These are phyloP conservation scores for Lycopodina hypogea DNA, from an alignment of 37 sponge, comb jelly and placozoan genomes.

Conservation along the genomic window DNA sequence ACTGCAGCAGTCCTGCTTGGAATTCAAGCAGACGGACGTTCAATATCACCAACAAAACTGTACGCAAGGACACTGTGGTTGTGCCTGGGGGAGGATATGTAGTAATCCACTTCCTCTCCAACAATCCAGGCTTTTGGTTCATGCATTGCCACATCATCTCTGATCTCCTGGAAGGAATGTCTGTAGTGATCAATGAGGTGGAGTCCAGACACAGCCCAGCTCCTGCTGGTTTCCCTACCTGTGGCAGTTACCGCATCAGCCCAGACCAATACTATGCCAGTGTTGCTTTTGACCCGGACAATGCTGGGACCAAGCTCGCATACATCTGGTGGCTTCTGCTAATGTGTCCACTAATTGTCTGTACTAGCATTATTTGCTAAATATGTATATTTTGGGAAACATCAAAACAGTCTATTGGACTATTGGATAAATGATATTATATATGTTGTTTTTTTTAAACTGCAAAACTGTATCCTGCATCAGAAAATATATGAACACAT, in stretches of 20 bases:
- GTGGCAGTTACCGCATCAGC: constrained; percentile 24
- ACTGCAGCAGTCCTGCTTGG: constrained; percentile 21
- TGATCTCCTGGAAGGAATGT: constrained; percentile 83
- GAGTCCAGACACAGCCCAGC: constrained; percentile 19
- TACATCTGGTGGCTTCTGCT: not conserved
- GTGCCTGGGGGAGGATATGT: constrained; percentile 84
- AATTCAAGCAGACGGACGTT: not conserved
- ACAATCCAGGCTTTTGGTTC: constrained; percentile 94
- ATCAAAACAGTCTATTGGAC: not conserved
- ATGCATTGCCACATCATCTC: constrained; percentile 86
- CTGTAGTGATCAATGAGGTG: constrained; percentile 59
- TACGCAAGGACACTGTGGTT: constrained; percentile 79
- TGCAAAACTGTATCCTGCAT: no score
- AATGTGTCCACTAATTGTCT: not conserved
- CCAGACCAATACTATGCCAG: constrained; percentile 9
- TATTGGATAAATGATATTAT: no score
- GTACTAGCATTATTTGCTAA: not conserved
- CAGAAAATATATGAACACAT: no score
- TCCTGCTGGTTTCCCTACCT: constrained; percentile 27
- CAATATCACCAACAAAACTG: constrained; percentile 9
- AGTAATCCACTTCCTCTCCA: constrained; percentile 64
- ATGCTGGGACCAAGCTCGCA: not conserved
- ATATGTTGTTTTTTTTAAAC: no score
- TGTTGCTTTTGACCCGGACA: constrained; percentile 10
- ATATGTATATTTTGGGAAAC: not conserved